Base-by-base conservation (phyloP, 1,140 invertebrate genomes). In the Leptopilina boulardi region DNA sequence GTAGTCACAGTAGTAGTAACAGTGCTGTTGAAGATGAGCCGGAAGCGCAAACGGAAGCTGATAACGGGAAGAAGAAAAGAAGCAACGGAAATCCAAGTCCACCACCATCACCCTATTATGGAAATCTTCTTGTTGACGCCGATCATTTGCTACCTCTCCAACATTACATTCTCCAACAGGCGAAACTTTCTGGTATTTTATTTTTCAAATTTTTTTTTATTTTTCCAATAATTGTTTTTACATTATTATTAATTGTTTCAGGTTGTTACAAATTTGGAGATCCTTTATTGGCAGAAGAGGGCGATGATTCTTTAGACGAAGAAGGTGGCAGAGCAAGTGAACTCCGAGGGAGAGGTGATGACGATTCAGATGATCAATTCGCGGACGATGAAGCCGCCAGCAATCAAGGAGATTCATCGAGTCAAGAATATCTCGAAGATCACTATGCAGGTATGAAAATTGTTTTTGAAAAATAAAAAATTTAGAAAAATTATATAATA, bases 81-180 rank as follows among this genome's bases (percentile, higher is more conserved):
- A 91, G 86, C 66, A 91, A 91, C 44, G 90, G 89, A 21, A 90
- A 91, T 77, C 87, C 89, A n/a, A 91, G 90, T 80, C 89, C 90
- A 4, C 89, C 89, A 5, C 84, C 89, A 8, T 91, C 89, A 1
- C 89, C 90, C 0, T 91, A 87, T 71, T 91, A 91, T 51, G 89
- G 90, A 30, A 91, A 91, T 74, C 77, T 90, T 30, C 71, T 90
- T 51, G 81, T 89, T 5, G 89, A 91, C 72, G 84, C 89, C 0
- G 92, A 94, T 82, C 95, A 97, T 88, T 89, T 97, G 70, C 87
- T 97, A 83, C 96, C 96, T 3, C 91, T 98, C 73, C 96, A 97
- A 86, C 95, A 97, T 88, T 97, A 97, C 85, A 96, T 98, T 71
- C 92, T 97, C 80, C 96, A 97, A 87, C 95, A 97, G 91, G 94